Evolutionary conservation across 2,797 vertebrate genomes (phyloP).

Genomic region (Phyllotis vaccarum): DNA sequence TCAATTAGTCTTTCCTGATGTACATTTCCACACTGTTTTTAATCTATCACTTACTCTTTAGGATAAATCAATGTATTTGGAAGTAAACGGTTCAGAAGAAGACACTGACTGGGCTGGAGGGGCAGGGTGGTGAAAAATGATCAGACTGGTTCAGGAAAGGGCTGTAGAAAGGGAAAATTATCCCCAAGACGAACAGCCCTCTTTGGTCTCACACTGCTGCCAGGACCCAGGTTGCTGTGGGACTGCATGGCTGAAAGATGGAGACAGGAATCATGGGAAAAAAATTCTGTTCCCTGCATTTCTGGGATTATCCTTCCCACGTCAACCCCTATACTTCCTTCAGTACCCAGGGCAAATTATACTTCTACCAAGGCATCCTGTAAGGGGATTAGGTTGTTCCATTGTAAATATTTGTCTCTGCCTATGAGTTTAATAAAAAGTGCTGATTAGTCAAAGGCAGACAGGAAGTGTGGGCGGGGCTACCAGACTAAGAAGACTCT

Average conservation of each 20-base stretch:
- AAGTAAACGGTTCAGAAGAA: not conserved
- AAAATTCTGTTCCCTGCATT: not conserved
- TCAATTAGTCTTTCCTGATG: not conserved
- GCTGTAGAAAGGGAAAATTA: not conserved
- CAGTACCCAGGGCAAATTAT: not conserved
- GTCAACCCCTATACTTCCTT: conserved; percentile 6
- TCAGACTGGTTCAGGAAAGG: not conserved
- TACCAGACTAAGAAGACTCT: no score
- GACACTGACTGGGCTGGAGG: not conserved
- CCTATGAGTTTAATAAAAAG: no score
- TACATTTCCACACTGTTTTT: not conserved
- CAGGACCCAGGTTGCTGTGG: not conserved
- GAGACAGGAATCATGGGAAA: not conserved
- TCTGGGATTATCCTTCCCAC: not conserved
- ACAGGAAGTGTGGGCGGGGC: no score
- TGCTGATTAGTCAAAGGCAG: no score
- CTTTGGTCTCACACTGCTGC: not conserved
- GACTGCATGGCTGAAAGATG: not conserved
- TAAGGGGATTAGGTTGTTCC: no score
- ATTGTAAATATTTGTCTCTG: no score
- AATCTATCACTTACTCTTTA: conserved; percentile 46
- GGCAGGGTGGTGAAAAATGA: not conserved
- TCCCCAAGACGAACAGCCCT: not conserved
- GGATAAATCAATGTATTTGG: conserved; percentile 19
- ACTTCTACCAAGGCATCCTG: no score